These are phyloP conservation scores for Odontomachus brunneus DNA, from an alignment of 1,140 invertebrate genomes.

Conservation along the genomic window DNA sequence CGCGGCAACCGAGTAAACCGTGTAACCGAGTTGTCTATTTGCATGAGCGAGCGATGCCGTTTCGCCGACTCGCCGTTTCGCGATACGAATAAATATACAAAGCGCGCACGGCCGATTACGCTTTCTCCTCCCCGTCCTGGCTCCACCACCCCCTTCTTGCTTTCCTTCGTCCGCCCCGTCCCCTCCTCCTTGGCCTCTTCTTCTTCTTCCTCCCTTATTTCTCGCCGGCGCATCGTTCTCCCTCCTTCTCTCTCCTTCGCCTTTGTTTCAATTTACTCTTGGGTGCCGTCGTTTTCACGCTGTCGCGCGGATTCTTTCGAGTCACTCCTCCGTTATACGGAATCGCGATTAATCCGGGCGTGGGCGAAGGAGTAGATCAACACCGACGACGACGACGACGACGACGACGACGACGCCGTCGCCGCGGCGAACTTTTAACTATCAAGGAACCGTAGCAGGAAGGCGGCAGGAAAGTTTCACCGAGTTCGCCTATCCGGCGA, in stretches of 20 bases:
- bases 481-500: slow-evolving; percentile 70
- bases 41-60: slow-evolving; percentile 49
- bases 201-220: background rate
- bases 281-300: slow-evolving; percentile 68
- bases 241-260: background rate
- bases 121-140: slow-evolving; percentile 5
- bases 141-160: background rate
- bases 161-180: too few species aligned
- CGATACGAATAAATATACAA: slow-evolving; percentile 37
- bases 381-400: slow-evolving; percentile 38
- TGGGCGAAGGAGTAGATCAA: slow-evolving; percentile 71
- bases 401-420: background rate
- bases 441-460: slow-evolving; percentile 69
- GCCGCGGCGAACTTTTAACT: slow-evolving; percentile 70
- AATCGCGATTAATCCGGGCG: slow-evolving; percentile 73
- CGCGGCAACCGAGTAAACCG: slow-evolving; percentile 48
- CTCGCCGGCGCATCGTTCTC: too few species aligned
- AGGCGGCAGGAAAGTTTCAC: slow-evolving; percentile 71
- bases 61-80: slow-evolving; percentile 23
- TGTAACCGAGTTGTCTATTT: slow-evolving; percentile 59
- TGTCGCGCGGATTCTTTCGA: slow-evolving; percentile 64
- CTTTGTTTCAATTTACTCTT: slow-evolving; percentile 72
- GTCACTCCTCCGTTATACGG: slow-evolving; percentile 69
- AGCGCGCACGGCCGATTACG: slow-evolving; percentile 49
- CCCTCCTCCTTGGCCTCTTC: background rate